These are phyloP conservation scores for Varecia variegata DNA, from an alignment of 2,797 vertebrate species.

Conservation along the genomic window DNA sequence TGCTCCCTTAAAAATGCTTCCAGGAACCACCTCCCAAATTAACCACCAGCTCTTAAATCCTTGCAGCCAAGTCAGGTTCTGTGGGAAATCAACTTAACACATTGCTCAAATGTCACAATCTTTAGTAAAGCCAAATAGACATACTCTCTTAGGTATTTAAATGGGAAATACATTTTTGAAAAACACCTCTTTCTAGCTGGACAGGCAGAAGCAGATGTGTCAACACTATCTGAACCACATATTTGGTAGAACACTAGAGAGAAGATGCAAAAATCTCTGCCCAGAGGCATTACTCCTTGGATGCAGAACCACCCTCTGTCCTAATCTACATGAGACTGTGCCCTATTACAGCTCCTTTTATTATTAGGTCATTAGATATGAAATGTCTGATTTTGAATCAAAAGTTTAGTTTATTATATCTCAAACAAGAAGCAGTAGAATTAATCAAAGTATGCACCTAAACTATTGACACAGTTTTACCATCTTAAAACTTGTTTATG, in stretches of 20 bases:
- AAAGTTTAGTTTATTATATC: no score
- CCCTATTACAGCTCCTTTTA: neutral
- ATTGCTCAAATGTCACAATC: neutral
- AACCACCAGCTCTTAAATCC: neutral
- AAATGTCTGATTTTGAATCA: no score
- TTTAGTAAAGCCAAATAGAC: conserved; percentile 8
- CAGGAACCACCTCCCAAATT: neutral
- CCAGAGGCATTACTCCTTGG: neutral
- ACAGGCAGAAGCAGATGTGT: neutral
- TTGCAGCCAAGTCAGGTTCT: conserved; percentile 7
- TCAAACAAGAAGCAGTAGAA: no score
- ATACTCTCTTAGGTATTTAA: neutral
- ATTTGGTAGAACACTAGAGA: neutral
- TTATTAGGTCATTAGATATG: neutral
- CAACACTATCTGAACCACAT: neutral
- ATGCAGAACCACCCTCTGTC: neutral
- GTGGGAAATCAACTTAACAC: neutral
- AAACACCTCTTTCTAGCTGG: neutral
- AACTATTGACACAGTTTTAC: no score
- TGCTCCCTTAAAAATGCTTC: neutral
- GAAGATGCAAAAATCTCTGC: neutral
- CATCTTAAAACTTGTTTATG: no score
- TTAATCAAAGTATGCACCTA: no score
- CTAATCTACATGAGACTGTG: neutral
- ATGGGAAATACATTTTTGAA: neutral